phyloP scores from a whole-genome alignment of 35 echinoderm and acorn worm species.

The Apostichopus californicus region DNA sequence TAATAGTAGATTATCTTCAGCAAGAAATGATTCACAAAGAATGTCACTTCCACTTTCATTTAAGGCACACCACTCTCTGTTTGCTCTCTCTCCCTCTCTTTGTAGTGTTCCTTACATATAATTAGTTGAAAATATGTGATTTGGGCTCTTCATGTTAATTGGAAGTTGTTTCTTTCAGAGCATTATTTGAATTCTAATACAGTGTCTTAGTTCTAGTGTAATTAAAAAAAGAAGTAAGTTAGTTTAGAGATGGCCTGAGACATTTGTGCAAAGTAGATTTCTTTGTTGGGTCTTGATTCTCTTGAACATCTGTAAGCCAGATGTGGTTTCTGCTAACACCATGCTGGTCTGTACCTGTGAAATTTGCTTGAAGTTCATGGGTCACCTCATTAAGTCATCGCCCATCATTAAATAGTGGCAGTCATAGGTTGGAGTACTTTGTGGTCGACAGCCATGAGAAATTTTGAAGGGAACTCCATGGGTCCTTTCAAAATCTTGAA shows the following conservation, averaged over 20 bases:
- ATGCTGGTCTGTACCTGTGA: conserved; percentile 23
- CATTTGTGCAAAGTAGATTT: not conserved
- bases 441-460: conserved; percentile 52
- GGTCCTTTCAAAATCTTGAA: conserved; percentile 33
- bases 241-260: not conserved
- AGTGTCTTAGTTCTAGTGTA: too few species aligned
- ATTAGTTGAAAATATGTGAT: too few species aligned
- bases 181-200: too few species aligned
- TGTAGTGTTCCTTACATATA: too few species aligned
- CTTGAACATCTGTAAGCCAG: conserved; percentile 36
- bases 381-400: conserved; percentile 61
- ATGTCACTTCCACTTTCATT: too few species aligned
- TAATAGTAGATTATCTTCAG: too few species aligned
- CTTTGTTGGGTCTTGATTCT: not conserved
- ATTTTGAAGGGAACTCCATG: conserved; percentile 24
- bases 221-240: too few species aligned
- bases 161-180: too few species aligned
- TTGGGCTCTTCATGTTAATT: too few species aligned
- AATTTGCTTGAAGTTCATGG: conserved; percentile 33
- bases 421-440: conserved; percentile 33
- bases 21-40: too few species aligned
- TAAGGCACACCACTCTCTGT: too few species aligned
- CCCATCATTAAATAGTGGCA: conserved; percentile 40
- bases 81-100: too few species aligned
- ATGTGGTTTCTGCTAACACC: conserved; percentile 17